Evolutionary conservation across 2,888 invertebrate genomes (phyloP).

Genomic region (Ichneumoninae sp.): DNA sequence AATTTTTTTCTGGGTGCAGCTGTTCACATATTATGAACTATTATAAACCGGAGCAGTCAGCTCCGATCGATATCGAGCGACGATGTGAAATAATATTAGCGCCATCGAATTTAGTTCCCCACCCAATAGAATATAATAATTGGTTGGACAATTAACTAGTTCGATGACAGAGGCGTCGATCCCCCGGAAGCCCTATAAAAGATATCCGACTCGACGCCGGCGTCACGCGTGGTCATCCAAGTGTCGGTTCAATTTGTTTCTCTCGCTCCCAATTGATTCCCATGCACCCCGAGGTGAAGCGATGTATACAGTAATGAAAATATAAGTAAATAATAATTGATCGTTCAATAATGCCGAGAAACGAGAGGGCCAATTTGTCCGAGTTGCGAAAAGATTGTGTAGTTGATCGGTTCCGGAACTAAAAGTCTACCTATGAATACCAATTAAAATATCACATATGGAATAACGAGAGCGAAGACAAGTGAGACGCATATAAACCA

Average conservation of each 20-base stretch:
- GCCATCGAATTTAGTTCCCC: neutral
- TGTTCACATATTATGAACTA: slow-evolving; percentile 14
- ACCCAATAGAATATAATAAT: neutral
- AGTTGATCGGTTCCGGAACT: slow-evolving; percentile 7
- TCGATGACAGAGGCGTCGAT: neutral
- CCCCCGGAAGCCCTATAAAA: slow-evolving; percentile 18
- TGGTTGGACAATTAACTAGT: neutral
- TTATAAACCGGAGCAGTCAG: neutral
- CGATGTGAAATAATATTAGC: neutral
- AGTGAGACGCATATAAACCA: slow-evolving; percentile 23
- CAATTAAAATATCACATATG: neutral
- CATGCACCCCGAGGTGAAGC: neutral
- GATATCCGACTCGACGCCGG: neutral
- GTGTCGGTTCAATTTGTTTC: slow-evolving; percentile 10
- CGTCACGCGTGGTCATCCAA: neutral
- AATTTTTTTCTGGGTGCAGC: too few species aligned
- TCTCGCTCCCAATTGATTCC: slow-evolving; percentile 23
- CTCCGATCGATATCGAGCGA: neutral
- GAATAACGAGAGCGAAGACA: slow-evolving; percentile 39
- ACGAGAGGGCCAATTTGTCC: slow-evolving; percentile 47
- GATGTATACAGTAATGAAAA: slow-evolving; percentile 22
- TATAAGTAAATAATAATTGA: slow-evolving; percentile 61
- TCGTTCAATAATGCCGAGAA: slow-evolving; percentile 7
- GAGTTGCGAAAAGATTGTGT: slow-evolving; percentile 10
- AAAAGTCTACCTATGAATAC: slow-evolving; percentile 4